phyloP scores from a whole-genome alignment of 2,888 invertebrate genomes.

The Bruchidius siliquastri region DNA sequence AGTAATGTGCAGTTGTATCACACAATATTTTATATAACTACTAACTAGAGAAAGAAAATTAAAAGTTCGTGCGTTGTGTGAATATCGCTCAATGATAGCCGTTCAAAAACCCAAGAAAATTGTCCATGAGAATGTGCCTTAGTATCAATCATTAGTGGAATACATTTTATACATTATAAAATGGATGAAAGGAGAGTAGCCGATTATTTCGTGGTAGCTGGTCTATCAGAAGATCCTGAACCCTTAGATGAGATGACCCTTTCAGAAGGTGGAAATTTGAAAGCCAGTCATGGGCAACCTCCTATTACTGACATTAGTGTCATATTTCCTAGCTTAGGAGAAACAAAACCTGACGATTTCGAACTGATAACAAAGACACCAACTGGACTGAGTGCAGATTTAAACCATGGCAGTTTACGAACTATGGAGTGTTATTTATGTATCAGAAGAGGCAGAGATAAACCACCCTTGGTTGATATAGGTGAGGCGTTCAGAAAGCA shows the following conservation, averaged over 20 bases:
- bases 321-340: conserved; percentile 84
- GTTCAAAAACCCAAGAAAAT: neutral
- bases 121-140: neutral
- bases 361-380: conserved; percentile 72
- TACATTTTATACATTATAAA: conserved; percentile 1
- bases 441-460: conserved; percentile 85
- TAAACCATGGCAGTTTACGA: conserved; percentile 95
- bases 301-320: conserved; percentile 96
- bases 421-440: conserved; percentile 92
- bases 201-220: conserved; percentile 98
- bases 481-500: conserved; percentile 55
- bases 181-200: conserved; percentile 89
- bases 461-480: conserved; percentile 95
- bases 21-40: neutral
- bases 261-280: conserved; percentile 77
- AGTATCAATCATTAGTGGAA: neutral
- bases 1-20: neutral
- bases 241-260: conserved; percentile 66
- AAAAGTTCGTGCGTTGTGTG: neutral
- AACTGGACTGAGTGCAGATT: conserved; percentile 83
- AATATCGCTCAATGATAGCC: neutral
- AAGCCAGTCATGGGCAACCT: conserved; percentile 75
- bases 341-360: conserved; percentile 76
- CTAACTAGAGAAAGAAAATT: neutral
- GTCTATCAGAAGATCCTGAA: conserved; percentile 78